Evolutionary conservation across 2,888 invertebrate genomes (phyloP).

Genomic region (Melikaiella ostensackeni): DNA sequence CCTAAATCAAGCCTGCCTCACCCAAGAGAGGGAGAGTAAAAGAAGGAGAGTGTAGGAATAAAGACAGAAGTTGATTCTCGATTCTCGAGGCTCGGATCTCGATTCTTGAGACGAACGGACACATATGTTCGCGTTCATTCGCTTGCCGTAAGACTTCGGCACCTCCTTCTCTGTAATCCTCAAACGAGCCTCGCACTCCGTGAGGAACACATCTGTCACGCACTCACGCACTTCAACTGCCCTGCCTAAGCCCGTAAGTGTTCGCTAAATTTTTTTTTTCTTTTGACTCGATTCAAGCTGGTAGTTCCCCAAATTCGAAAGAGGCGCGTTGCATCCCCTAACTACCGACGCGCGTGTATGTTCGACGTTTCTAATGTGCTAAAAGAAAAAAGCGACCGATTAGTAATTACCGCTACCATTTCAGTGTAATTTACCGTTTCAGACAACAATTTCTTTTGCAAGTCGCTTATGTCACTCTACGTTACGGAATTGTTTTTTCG

Average conservation of each 20-base stretch:
- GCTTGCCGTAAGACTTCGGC: conserved; percentile 72
- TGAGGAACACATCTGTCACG: conserved; percentile 71
- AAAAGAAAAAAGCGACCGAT: not conserved
- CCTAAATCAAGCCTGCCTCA: conserved; percentile 20
- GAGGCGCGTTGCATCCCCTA: not conserved
- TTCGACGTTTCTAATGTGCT: conserved; percentile 14
- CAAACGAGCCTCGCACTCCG: conserved; percentile 77
- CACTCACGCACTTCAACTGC: conserved; percentile 56
- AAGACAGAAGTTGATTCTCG: conserved; percentile 62
- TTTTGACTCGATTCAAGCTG: not conserved
- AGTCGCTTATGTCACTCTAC: not conserved
- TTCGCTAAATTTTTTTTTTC: conserved; percentile 13
- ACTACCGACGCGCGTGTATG: conserved; percentile 5
- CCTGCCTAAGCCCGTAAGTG: conserved; percentile 46
- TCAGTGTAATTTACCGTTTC: not conserved
- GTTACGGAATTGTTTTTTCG: not conserved
- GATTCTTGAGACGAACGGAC: conserved; percentile 60
- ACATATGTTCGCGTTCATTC: conserved; percentile 67
- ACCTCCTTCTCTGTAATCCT: conserved; percentile 74
- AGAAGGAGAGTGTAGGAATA: conserved; percentile 45
- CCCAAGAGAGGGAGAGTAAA: conserved; percentile 32
- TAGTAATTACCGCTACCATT: not conserved
- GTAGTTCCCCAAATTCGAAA: not conserved
- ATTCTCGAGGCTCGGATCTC: conserved; percentile 66
- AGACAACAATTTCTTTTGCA: not conserved